phyloP scores from a whole-genome alignment of 2,797 vertebrate genomes.

The Ceryle rudis region DNA sequence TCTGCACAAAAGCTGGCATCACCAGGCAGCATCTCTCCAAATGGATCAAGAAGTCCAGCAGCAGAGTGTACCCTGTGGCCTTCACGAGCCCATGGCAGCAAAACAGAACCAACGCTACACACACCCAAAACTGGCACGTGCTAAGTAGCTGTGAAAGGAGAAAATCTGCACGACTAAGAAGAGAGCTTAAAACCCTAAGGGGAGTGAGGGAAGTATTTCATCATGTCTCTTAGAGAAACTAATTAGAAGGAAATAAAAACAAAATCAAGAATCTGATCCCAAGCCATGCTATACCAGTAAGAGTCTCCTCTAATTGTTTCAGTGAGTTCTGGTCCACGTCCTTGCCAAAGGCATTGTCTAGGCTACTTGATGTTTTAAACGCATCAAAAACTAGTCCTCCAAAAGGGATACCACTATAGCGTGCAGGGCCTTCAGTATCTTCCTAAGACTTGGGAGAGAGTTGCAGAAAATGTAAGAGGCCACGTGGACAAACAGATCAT shows the following conservation, averaged over 20 bases:
- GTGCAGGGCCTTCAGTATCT: neutral
- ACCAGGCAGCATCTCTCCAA: neutral
- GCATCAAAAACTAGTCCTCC: neutral
- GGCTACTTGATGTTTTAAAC: neutral
- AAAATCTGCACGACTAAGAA: neutral
- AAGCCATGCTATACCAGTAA: neutral
- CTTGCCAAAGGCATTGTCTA: neutral
- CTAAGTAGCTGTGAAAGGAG: neutral
- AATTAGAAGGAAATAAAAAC: neutral
- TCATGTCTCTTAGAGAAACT: neutral
- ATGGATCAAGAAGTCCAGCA: neutral
- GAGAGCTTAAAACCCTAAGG: neutral
- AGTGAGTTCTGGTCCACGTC: neutral
- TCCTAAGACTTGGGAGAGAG: neutral
- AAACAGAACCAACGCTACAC: neutral
- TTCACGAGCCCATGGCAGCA: neutral
- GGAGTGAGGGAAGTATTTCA: neutral
- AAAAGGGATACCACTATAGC: rapidly evolving
- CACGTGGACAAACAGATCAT: neutral
- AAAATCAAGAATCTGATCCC: neutral
- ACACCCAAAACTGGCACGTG: neutral
- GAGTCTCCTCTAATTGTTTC: neutral
- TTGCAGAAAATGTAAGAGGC: neutral
- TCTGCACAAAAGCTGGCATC: neutral
- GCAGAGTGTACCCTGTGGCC: rapidly evolving